Base-by-base conservation (phyloP, 1,140 invertebrate species). In the Matsumurasca onukii region DNA sequence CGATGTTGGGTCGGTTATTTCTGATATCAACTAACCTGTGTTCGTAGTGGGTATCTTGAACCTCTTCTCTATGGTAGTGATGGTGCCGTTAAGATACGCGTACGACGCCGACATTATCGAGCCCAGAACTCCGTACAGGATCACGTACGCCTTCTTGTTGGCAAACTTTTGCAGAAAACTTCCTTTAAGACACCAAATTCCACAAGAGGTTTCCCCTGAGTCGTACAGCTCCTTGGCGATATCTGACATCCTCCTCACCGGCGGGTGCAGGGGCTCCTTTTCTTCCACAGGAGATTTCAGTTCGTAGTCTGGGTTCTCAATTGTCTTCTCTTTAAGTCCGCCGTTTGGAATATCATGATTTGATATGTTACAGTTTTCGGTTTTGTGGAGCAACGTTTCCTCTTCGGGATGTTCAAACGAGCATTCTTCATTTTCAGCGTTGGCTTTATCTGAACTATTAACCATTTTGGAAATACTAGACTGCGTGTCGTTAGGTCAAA, bases 31-130 rank as follows among this genome's bases (percentile, higher is more conserved):
- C 77, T 80, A 76, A 87, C 88, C 90, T 57, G 88, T 89, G 31
- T 86, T 88, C 76, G 86, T 85, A 9, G 88, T 90, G 0, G 88
- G 87, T 73, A 92, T 90, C 73, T 89, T 91, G 75, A 90, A 93
- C 70, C 90, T 82, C 74, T 92, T 92, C 76, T 93, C 90, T 30
- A 92, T 81, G 0, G 91, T 93, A 31, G 89, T 89, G 49, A 92
- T 86, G 3, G 88, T 90, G 13, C 89, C 89, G 72, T 88, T 88
- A 68, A 89, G 89, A 74, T 92, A 92, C 1, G 89, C 85, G 74
- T 87, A 91, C 68, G 88, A 86, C 69, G 90, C 88, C 20, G 86
- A 86, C 72, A 90, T 89, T 57, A 89, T 82, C 70, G 88, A 86
- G 1, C 88, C 90, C 0, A 91, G 78, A 1, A 90, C 76, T 51